phyloP scores from a whole-genome alignment of 1,140 invertebrate genomes.

The Melanaphis sacchari region DNA sequence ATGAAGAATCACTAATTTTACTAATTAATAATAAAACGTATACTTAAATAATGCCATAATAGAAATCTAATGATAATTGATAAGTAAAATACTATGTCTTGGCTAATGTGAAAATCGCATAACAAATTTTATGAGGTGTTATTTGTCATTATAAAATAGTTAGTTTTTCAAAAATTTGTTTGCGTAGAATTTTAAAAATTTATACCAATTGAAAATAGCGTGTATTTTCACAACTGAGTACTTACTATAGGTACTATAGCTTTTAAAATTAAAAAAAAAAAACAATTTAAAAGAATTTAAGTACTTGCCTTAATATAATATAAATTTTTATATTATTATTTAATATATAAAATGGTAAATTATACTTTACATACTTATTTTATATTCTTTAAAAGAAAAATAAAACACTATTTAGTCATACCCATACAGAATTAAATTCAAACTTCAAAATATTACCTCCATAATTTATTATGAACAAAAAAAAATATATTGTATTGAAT shows the following conservation, averaged over 20 bases:
- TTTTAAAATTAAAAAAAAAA: neutral
- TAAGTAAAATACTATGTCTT: no score
- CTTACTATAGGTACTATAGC: accelerated
- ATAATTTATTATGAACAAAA: neutral
- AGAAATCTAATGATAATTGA: no score
- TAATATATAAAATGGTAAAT: neutral
- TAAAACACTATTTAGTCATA: neutral
- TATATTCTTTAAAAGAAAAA: neutral
- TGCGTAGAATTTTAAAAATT: neutral
- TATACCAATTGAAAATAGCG: neutral
- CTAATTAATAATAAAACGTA: neutral
- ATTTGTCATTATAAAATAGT: neutral
- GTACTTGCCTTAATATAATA: neutral
- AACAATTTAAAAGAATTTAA: neutral
- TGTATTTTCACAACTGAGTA: neutral
- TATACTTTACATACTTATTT: neutral
- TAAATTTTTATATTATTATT: neutral
- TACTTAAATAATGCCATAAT: neutral
- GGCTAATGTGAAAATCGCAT: neutral
- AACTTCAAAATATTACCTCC: neutral
- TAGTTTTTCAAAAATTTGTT: neutral
- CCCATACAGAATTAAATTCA: neutral
- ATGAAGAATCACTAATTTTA: neutral
- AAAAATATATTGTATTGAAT: neutral
- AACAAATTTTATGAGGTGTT: neutral